Base-by-base conservation (phyloP, 2,113 vertebrate species). In the Lota lota region DNA sequence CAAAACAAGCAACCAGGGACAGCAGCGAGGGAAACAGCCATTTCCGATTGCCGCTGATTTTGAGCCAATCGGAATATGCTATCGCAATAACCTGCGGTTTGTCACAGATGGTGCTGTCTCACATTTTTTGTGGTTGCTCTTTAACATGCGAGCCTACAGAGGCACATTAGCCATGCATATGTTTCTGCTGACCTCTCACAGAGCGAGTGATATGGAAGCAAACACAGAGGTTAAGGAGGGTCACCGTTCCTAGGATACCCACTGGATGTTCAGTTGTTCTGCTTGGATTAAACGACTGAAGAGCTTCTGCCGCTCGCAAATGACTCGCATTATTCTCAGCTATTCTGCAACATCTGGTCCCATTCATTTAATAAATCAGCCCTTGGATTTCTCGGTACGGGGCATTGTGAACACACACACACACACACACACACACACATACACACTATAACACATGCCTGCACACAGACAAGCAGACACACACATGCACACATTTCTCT, bases 281-380 rank as follows among this genome's bases (percentile, higher is more conserved):
- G 36, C 11, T 40, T 10, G 36, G 36, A 40, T 40, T 40, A 40
- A 40, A 10, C 3, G 6, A 40, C 36, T 40, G 6, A 1, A 40
- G 36, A 71, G 75, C 70, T 76, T 61, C 74, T 78, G 63, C 70
- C 83, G 81, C 68, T 75, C 75, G 81, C 68, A 83, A 82, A 85
- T 73, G 68, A 79, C 68, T 59, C 57, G 66, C 73, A 75, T 83
- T 83, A 83, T 84, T 81, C 68, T 50, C 53, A 67, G 72, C 81
- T 71, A 75, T 76, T 69, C 75, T 68, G 77, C 66, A 85, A 88
- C 86, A 88, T 88, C 76, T 88, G 86, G 72, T 69, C 72, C 69
- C 72, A 72, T 74, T 87, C 79, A 74, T 75, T 84, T 76, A 69
- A 75, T 64, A 82, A 82, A 85, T 79, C 74, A 76, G 69, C 58